A percentile compares a stretch with the other conserved stretches of the same genome.
phyloP scores from a whole-genome alignment of 1,140 invertebrate species.

The Euwallacea fornicatus region DNA sequence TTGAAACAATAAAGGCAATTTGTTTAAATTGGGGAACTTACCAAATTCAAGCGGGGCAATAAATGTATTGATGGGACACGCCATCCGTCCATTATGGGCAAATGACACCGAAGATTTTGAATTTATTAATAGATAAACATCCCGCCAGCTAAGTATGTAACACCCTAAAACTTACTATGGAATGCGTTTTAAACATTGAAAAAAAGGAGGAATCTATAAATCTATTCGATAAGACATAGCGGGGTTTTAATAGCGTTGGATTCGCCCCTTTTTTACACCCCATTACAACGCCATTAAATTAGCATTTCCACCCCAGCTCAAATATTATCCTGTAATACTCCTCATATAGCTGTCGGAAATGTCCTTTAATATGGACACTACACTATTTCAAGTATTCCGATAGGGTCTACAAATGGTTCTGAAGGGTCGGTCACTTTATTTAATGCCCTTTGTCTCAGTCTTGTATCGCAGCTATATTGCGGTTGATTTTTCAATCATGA shows the following conservation, averaged over 20 bases:
- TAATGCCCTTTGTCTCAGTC: neutral
- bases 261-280: constrained; percentile 27
- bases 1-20: neutral
- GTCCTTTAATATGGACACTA: constrained; percentile 30
- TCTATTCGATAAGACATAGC: neutral
- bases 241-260: neutral
- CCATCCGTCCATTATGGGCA: neutral
- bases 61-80: constrained; percentile 1
- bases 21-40: constrained; percentile 1
- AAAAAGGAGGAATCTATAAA: neutral
- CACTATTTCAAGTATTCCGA: constrained; percentile 13
- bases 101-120: neutral
- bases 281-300: constrained; percentile 35
- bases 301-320: constrained; percentile 20
- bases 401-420: constrained; percentile 1
- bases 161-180: too few relatives aligned
- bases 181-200: too few relatives aligned
- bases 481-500: neutral
- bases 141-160: too few relatives aligned
- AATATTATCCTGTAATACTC: constrained; percentile 27
- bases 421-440: constrained; percentile 1
- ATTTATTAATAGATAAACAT: too few relatives aligned
- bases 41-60: neutral
- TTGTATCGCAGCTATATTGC: too few relatives aligned
- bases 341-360: constrained; percentile 33